A percentile compares a stretch with the other conserved stretches of the same genome.
Evolutionary conservation across 92 coral and sea anemone species (phyloP).

Genomic region (Siderastrea siderea): DNA sequence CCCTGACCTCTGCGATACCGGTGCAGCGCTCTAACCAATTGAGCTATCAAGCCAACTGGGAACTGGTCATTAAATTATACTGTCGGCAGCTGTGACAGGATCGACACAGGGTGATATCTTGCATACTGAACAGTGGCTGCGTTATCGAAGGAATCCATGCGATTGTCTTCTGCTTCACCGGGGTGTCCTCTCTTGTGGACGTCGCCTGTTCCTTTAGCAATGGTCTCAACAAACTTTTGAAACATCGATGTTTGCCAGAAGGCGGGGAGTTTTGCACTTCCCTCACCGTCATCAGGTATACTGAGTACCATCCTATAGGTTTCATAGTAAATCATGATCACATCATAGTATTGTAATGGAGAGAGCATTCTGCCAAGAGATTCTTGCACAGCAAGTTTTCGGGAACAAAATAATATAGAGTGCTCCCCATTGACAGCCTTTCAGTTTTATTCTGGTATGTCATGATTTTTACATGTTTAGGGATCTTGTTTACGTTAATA

Average conservation of each 20-base stretch:
- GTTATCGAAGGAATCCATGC: neutral
- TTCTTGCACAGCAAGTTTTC: neutral
- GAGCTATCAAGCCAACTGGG: too few relatives aligned
- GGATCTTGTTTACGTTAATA: neutral
- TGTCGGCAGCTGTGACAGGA: neutral
- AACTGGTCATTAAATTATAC: too few relatives aligned
- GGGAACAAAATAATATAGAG: neutral
- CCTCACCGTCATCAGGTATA: neutral
- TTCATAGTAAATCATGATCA: neutral
- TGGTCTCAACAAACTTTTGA: neutral
- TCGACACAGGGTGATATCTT: neutral
- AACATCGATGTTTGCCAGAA: neutral
- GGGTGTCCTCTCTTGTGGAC: slow-evolving; percentile 12
- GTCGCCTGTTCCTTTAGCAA: neutral
- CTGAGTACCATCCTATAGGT: slow-evolving; percentile 1
- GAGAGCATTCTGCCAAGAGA: neutral
- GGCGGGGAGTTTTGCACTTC: neutral
- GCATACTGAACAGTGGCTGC: neutral
- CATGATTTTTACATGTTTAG: neutral
- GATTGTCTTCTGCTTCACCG: neutral
- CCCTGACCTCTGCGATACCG: too few relatives aligned
- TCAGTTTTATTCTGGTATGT: neutral
- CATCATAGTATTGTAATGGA: neutral
- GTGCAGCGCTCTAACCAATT: too few relatives aligned
- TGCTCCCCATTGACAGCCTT: slow-evolving; percentile 2